Base-by-base conservation (phyloP, 2,888 invertebrate species). In the Drosophila paramelanica region DNA sequence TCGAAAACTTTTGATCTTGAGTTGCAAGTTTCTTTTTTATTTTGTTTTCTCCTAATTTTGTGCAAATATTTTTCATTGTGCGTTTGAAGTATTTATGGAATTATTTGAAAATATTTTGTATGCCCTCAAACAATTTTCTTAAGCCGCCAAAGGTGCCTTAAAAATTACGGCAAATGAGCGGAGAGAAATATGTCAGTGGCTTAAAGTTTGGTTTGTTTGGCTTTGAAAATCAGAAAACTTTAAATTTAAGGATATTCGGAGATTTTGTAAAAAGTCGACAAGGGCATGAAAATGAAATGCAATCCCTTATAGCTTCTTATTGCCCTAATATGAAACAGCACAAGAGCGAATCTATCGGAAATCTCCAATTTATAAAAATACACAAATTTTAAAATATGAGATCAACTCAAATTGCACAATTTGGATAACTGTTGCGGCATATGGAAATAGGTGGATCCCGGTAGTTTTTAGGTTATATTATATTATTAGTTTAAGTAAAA, bases 1-100 rank as follows among this genome's bases (percentile, higher is more conserved):
- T 75, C 59, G 45, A 56, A 73, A 84, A 83, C 87, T 85, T 85
- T 87, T 85, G 78, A 88, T 82, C 80, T 70, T 53, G 71, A 67
- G 66, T 56, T 57, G 64, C 20, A 50, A 69, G 66, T 42, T 57
- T 57, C 36, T 62, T 23, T 57, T 41, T 62, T 23, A 53, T 41
- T 62, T 52, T n/a, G 52, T 59, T 58, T 45, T 49, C 42, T 57
- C 59, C 59, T 47, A 62, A 62, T 55, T 62, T 49, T 47, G 52
- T 57, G 43, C 56, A 79, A 78, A 79, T 81, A 81, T 80, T 74
- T 83, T 67, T 51, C 80, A 70, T 75, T 77, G 61, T 67, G 73
- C 70, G 59, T 60, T 62, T 73, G 49, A 82, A 77, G 65, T 74
- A 86, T 85, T 86, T 79, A 69, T 76, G 87, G 78, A 82, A 87